These are phyloP conservation scores for Lutraria lutraria DNA, from an alignment of 2,888 invertebrate species.

Conservation along the genomic window DNA sequence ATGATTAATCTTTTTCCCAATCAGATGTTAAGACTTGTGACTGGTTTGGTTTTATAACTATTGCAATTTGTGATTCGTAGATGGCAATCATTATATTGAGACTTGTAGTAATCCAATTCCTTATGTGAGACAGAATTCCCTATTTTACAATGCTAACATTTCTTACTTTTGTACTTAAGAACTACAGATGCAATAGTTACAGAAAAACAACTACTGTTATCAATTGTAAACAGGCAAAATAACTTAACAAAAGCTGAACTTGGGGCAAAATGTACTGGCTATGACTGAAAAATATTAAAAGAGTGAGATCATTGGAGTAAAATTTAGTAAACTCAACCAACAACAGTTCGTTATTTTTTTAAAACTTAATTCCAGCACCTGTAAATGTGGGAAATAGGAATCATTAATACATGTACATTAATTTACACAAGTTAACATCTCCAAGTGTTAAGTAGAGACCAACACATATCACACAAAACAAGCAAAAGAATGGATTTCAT, in stretches of 20 bases:
- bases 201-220: too few relatives aligned
- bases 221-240: not conserved
- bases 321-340: not conserved
- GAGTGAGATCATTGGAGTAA: slow-evolving; percentile 13
- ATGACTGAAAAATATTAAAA: not conserved
- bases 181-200: too few relatives aligned
- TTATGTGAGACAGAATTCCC: too few relatives aligned
- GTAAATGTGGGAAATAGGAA: not conserved
- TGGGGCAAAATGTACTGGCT: not conserved
- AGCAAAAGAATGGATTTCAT: slow-evolving; percentile 2
- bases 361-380: not conserved
- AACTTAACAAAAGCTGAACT: not conserved
- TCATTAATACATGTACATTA: not conserved
- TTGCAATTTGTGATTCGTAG: too few relatives aligned
- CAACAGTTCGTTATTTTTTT: not conserved
- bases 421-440: not conserved
- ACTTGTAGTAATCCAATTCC: too few relatives aligned
- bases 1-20: too few relatives aligned
- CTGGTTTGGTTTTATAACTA: too few relatives aligned
- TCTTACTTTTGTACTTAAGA: too few relatives aligned
- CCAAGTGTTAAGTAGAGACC: not conserved
- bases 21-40: too few relatives aligned
- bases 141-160: too few relatives aligned
- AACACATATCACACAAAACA: slow-evolving; percentile 1
- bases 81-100: too few relatives aligned